A percentile compares a stretch with the other conserved stretches of the same genome.
phyloP scores from a whole-genome alignment of 2,113 vertebrate genomes.

The Mus musculus region GRCm39 chr17:91058501-91059000 shows the following conservation, averaged over 20 bases:
- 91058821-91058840: too few relatives aligned
- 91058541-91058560: background rate
- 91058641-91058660: background rate
- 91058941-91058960: background rate
- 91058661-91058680: background rate
- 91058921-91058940: background rate
- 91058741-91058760: background rate
- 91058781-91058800: background rate
- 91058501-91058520: background rate
- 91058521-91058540: background rate
- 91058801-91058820: background rate
- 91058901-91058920: background rate
- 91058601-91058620: background rate
- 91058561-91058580: background rate
- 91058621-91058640: background rate
- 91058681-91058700: background rate
- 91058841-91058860: background rate
- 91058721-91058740: background rate
- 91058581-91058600: background rate
- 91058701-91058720: background rate
- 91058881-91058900: background rate
- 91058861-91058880: background rate
- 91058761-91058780: background rate
- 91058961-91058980: background rate
- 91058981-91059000: background rate